phyloP scores from a whole-genome alignment of 2,113 vertebrate genomes.

The Leuciscus idus region DNA sequence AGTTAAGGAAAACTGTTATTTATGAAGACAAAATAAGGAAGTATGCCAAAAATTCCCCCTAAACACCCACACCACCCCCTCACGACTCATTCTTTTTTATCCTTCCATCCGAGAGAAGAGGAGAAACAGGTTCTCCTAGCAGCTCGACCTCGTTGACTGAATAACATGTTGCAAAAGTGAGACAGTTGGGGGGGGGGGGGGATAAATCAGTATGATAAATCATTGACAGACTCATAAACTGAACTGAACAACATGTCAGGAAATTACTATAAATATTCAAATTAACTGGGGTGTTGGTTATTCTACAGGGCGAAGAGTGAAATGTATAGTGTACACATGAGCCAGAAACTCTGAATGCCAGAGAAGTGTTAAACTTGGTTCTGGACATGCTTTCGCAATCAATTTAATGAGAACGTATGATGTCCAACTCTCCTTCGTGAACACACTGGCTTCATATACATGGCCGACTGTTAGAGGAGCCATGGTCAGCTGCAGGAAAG shows the following conservation, averaged over 20 bases:
- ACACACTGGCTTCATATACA: conserved; percentile 36
- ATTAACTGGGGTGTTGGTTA: too few species aligned
- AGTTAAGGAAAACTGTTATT: conserved; percentile 27
- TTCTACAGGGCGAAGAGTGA: too few species aligned
- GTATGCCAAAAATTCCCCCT: conserved; percentile 23
- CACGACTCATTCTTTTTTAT: not conserved
- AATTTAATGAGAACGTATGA: not conserved
- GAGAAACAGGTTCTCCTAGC: conserved; percentile 50
- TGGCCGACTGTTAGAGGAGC: conserved; percentile 25
- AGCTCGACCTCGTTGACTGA: conserved; percentile 16
- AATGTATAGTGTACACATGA: conserved; percentile 44
- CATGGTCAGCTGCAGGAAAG: conserved; percentile 37
- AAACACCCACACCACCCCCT: conserved; percentile 1
- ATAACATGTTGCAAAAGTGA: conserved; percentile 55
- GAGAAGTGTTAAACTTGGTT: conserved; percentile 6
- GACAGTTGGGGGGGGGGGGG: not conserved
- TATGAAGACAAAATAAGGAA: conserved; percentile 48
- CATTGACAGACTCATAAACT: conserved; percentile 40
- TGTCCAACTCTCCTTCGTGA: not conserved
- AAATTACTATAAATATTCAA: not conserved
- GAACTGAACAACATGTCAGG: conserved; percentile 1
- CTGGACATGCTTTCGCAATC: conserved; percentile 1
- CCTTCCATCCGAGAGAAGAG: conserved; percentile 38
- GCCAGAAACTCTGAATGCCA: conserved; percentile 13
- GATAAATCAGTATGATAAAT: not conserved